These are phyloP conservation scores for Aselliscus stoliczkanus DNA, from an alignment of 2,797 vertebrate species.

Conservation along the genomic window DNA sequence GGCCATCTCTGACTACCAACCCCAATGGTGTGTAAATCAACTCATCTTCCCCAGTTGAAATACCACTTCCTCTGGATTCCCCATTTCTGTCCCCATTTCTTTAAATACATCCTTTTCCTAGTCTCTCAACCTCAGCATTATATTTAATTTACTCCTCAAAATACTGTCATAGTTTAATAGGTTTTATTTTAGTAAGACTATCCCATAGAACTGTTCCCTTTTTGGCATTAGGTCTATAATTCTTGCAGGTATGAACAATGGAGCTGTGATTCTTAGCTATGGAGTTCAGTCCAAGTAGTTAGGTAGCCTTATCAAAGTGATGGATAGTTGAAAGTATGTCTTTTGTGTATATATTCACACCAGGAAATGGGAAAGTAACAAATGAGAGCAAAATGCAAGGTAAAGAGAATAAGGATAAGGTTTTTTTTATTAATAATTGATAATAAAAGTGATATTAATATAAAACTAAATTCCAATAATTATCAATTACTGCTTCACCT, in stretches of 20 bases:
- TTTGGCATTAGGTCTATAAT: neutral
- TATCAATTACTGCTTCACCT: neutral
- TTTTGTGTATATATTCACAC: neutral
- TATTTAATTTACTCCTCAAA: neutral
- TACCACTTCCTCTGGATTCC: constrained; percentile 43
- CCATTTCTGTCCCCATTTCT: constrained; percentile 14
- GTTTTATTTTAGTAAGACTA: neutral
- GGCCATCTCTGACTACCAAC: neutral
- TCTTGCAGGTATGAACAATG: neutral
- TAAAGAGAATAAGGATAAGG: neutral
- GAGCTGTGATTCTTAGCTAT: neutral
- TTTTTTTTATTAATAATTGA: too few relatives aligned
- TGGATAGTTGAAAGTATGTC: neutral
- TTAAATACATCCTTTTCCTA: constrained; percentile 20
- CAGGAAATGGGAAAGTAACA: neutral
- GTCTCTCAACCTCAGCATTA: neutral
- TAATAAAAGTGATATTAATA: neutral
- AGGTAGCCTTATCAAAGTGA: neutral
- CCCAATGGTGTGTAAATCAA: neutral
- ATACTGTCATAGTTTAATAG: neutral
- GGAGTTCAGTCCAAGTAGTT: neutral
- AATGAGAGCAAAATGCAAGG: neutral
- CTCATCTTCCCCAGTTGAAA: neutral
- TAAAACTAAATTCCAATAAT: neutral
- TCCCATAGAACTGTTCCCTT: neutral